Evolutionary conservation across 2,797 vertebrate genomes (phyloP).

Genomic region (Lophotriccus pileatus): DNA sequence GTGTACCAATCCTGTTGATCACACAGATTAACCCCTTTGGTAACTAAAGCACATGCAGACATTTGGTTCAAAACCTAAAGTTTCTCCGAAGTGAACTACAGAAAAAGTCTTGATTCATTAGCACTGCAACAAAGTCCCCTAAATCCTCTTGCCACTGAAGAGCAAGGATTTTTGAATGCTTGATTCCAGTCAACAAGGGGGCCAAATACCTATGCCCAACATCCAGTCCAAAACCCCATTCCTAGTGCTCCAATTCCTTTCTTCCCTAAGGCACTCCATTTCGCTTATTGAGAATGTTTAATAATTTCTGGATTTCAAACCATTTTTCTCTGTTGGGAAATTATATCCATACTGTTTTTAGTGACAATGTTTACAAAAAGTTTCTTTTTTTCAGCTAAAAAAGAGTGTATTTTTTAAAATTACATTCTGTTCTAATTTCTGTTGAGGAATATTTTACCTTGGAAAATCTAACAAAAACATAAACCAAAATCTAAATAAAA

Average conservation of each 20-base stretch:
- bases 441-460: slow-evolving; percentile 21
- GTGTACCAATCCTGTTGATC: background rate
- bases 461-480: background rate
- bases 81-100: background rate
- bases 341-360: background rate
- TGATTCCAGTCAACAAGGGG: background rate
- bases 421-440: background rate
- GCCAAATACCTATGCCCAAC: background rate
- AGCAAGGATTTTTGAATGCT: background rate
- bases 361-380: background rate
- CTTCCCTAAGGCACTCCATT: background rate
- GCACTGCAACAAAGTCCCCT: background rate
- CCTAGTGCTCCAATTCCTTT: background rate
- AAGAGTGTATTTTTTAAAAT: background rate
- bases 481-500: background rate
- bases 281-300: background rate
- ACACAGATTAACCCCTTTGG: background rate
- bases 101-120: background rate
- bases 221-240: background rate
- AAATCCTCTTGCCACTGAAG: background rate
- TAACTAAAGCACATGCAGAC: background rate
- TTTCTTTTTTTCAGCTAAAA: background rate
- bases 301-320: background rate
- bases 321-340: background rate
- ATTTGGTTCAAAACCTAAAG: background rate